Percentiles rank a stretch among this genome's conserved stretches.
These are phyloP conservation scores for Saccopteryx leptura DNA, from an alignment of 2,113 vertebrate species.

Conservation along the genomic window DNA sequence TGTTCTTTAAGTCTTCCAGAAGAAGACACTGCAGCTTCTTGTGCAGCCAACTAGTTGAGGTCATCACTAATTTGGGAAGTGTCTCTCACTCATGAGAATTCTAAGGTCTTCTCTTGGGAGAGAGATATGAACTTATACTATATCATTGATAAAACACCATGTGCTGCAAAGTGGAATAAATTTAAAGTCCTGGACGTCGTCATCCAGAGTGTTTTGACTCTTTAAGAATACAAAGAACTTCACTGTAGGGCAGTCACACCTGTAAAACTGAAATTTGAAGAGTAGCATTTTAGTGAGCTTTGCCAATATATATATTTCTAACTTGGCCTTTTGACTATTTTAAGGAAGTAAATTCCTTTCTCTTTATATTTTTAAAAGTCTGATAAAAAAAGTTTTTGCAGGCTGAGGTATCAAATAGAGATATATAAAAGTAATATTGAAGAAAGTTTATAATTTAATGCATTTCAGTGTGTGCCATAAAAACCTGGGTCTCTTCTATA, in stretches of 20 bases:
- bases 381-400: constrained; percentile 35
- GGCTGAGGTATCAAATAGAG: not conserved
- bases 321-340: not conserved
- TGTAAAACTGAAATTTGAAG: not conserved
- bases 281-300: not conserved
- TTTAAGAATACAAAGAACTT: constrained; percentile 4
- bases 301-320: constrained; percentile 9
- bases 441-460: constrained; percentile 9
- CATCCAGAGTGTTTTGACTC: constrained; percentile 1
- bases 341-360: constrained; percentile 12
- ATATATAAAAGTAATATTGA: constrained; percentile 46
- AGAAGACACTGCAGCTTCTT: not conserved
- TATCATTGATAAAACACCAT: not conserved
- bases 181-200: not conserved
- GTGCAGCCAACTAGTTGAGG: not conserved
- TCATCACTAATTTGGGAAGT: constrained; percentile 11
- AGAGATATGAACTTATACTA: not conserved
- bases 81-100: constrained; percentile 26
- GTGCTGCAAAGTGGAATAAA: not conserved
- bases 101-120: constrained; percentile 36
- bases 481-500: not conserved
- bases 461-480: not conserved
- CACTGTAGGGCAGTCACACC: not conserved
- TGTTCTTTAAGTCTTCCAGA: constrained; percentile 52
- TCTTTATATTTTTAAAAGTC: constrained; percentile 44